Evolutionary conservation across 2,113 vertebrate species (phyloP), one percentile per base, ranked within the genome.

Genomic region (Stegastes partitus): DNA sequence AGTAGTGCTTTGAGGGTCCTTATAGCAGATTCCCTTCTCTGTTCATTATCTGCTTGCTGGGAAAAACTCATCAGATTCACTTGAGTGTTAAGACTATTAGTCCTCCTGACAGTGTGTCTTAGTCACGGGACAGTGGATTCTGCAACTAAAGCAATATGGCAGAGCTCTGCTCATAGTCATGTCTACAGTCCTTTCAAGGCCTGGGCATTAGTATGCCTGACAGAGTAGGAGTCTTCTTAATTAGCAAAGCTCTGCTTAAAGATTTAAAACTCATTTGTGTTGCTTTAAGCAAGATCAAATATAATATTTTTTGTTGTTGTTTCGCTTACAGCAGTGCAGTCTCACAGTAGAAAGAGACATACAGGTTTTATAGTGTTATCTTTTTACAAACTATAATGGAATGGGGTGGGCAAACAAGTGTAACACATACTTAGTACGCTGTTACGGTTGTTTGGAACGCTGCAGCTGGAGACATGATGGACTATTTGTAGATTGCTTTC

Each of bases 21-120:
- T 67, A 28, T 25, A 84, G 87, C 84, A 81, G 74, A 90, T 89
- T 89, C 72, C 76, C 83, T 81, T 83, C 82, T 83, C 79, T 87
- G 64, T 79, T 91, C 87, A 90, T 93, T 93, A 94, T 93, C 83
- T 89, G 74, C 79, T 88, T 65, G 84, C 87, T 82, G 83, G 73
- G 81, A 76, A 89, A 91, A 89, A 87, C 86, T 86, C 86, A 93
- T 93, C 91, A 93, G 91, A 93, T 93, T 87, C 87, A 91, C 87
- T 90, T 90, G 86, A 90, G 91, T 91, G 86, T 93, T 91, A 90
- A 90, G 88, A 88, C 89, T 91, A 93, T 94, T 94, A 93, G 91
- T 90, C 77, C 81, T 91, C 77, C 85, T 91, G 85, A 91, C 88
- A 88, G 79, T 79, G 85, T 83, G 84, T 89, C 87, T 92, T 91